phyloP scores from a whole-genome alignment of 1,140 invertebrate species.

The Pristionchus pacificus region DNA sequence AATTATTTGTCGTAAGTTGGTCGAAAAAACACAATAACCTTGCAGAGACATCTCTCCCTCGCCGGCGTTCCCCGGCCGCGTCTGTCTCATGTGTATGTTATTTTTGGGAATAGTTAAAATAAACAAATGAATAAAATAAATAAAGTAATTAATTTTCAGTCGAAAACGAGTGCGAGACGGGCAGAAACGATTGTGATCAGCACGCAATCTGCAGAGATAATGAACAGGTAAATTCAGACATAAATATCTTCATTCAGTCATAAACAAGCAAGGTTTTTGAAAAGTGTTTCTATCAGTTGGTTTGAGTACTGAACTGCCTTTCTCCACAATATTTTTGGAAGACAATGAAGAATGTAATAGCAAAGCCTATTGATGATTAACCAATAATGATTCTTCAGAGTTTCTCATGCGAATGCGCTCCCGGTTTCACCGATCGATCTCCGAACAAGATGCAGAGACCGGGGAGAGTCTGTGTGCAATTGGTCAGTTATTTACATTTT shows the following conservation, averaged over 20 bases:
- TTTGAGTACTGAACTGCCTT: too few species aligned
- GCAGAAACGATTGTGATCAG: constrained; percentile 51
- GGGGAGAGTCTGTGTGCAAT: constrained; percentile 54
- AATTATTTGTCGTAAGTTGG: too few species aligned
- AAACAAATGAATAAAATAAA: neutral
- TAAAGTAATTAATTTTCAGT: constrained; percentile 8
- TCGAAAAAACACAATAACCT: too few species aligned
- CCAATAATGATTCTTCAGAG: too few species aligned
- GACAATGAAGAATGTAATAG: too few species aligned
- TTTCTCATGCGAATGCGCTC: constrained; percentile 53
- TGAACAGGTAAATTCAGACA: constrained; percentile 53
- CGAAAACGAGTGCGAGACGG: constrained; percentile 48
- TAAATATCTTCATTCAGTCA: too few species aligned
- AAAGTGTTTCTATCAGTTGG: too few species aligned
- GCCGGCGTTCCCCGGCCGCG: constrained; percentile 54
- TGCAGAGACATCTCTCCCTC: constrained; percentile 55
- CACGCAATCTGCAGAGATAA: constrained; percentile 51
- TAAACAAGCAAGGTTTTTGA: too few species aligned
- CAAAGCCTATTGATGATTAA: too few species aligned
- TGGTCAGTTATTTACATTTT: constrained; percentile 13
- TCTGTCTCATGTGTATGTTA: constrained; percentile 48
- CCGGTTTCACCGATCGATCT: constrained; percentile 50
- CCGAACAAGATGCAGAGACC: constrained; percentile 49
- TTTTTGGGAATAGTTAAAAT: neutral
- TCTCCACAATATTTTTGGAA: too few species aligned